Conservation (phyloP, 2,113 vertebrate genomes). For the Nymphicus hollandicus region DNA sequence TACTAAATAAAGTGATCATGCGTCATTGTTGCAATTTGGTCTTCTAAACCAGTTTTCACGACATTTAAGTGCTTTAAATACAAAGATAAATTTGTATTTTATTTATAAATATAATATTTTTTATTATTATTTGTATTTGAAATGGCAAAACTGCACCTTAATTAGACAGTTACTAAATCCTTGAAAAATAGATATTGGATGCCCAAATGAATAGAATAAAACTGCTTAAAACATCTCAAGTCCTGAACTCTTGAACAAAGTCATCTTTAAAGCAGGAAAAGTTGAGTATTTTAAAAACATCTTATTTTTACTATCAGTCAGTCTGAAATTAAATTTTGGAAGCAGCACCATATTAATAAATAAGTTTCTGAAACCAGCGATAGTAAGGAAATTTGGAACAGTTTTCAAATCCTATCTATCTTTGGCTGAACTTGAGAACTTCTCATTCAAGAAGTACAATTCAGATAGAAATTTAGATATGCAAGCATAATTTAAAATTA, state of each 20-base stretch:
- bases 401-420: not conserved
- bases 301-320: not conserved
- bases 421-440: not conserved
- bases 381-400: not conserved
- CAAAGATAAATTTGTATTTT: not conserved
- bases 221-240: not conserved
- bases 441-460: not conserved
- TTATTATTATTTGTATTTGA: not conserved
- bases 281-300: not conserved
- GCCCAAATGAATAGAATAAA: not conserved
- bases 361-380: not conserved
- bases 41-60: not conserved
- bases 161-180: not conserved
- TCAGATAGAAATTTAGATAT: not conserved
- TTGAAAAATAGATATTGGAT: not conserved
- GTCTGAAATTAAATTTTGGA: not conserved
- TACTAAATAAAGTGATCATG: not conserved
- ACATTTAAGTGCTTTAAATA: not conserved
- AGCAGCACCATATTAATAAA: not conserved
- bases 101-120: no score
- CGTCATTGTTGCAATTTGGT: not conserved
- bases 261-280: not conserved
- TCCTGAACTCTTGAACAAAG: not conserved
- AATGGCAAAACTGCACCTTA: not conserved
- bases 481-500: not conserved